phyloP scores from a whole-genome alignment of 1,140 invertebrate species.

The Cydia pomonella region DNA sequence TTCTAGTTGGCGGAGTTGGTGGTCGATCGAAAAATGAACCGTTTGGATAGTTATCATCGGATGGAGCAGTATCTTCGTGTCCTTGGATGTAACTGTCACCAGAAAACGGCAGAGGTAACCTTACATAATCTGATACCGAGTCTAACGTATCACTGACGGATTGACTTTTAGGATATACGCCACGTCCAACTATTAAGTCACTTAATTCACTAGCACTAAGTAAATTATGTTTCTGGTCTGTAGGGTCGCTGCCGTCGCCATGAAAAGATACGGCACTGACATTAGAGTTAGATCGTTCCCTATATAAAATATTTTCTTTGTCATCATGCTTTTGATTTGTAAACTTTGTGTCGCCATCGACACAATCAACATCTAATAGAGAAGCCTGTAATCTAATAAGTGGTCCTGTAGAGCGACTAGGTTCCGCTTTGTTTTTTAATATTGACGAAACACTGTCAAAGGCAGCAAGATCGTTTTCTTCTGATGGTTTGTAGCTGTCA shows the following conservation, averaged over 20 bases:
- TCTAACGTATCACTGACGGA: conserved; percentile 91
- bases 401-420: conserved; percentile 49
- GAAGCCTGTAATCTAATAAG: conserved; percentile 51
- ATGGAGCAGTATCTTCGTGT: conserved; percentile 78
- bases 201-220: conserved; percentile 90
- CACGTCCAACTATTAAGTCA: conserved; percentile 89
- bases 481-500: conserved; percentile 75
- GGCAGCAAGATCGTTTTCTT: conserved; percentile 74
- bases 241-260: conserved; percentile 92
- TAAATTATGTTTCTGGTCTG: conserved; percentile 87
- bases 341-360: conserved; percentile 72
- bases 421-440: conserved; percentile 68
- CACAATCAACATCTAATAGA: conserved; percentile 71
- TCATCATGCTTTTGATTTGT: conserved; percentile 51
- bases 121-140: conserved; percentile 94
- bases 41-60: conserved; percentile 77
- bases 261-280: conserved; percentile 89
- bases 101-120: conserved; percentile 86
- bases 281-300: conserved; percentile 87
- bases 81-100: conserved; percentile 81
- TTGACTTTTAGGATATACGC: conserved; percentile 88
- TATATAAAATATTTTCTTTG: conserved; percentile 76
- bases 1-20: conserved; percentile 84
- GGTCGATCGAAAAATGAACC: conserved; percentile 78
- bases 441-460: conserved; percentile 77